Base-by-base conservation (phyloP, 2,888 invertebrate species). In the Camponotus fellah region DNA sequence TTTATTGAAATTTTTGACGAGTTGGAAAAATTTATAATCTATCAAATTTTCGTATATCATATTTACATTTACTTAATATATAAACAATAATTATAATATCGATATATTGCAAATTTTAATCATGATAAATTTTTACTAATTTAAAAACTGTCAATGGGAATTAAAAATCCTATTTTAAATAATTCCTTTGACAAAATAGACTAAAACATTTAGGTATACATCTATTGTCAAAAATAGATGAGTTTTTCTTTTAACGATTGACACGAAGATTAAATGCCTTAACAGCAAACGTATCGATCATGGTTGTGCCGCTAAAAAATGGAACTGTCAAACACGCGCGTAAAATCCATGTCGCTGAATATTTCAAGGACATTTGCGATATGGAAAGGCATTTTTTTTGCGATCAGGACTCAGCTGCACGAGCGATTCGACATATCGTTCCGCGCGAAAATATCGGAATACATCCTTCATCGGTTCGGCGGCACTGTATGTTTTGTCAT, bases 391-490 rank as follows among this genome's bases (percentile, higher is more conserved):
- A 60, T 46, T 79, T 79, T 37, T 53, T 46, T 71, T 60, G 58
- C 21, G 79, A 12, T 21, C 43, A 40, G 71, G 58, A 46, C 71
- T 71, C 58, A 79, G 77, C 77, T 79, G 69, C 32, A 32, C 26
- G 77, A 58, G 53, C 53, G 17, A 8, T n/a, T 26, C 68, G 68
- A 46, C 26, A 26, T 69, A 43, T 69, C 43, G 77, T 79, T 43
- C 12, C 12, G 56, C 77, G 56, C 43, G 77, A 43, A 69, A 69
- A 69, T 69, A 58, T 21, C 69, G 21, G 21, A 53, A 69, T 58
- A 60, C 58, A 79, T 71, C 71, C 79, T 71, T 79, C 79, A 79
- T 79, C 71, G 34, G 58, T 79, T 79, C 79, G 79, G 21, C 34
- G 8, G 58, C 34, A 34, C 71, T 69, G 21, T 46, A 46, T 79